These are phyloP conservation scores for Microtus richardsoni DNA, from an alignment of 2,113 vertebrate genomes.

Conservation along the genomic window DNA sequence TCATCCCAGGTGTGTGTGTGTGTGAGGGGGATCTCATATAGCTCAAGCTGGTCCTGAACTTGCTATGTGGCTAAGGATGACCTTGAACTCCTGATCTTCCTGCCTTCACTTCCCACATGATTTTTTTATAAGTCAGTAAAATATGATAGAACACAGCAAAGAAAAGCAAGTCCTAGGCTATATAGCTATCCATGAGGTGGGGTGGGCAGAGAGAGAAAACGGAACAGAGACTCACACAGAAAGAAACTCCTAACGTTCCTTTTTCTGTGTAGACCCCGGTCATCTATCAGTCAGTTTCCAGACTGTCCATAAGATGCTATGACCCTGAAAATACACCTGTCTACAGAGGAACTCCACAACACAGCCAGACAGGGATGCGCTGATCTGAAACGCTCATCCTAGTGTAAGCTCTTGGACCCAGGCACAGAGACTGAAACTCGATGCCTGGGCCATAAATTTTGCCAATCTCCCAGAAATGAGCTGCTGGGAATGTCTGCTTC, in stretches of 20 bases:
- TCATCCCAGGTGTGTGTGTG: background rate
- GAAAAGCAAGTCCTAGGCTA: background rate
- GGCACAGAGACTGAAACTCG: background rate
- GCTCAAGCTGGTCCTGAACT: background rate
- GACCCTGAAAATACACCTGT: background rate
- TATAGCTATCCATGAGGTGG: background rate
- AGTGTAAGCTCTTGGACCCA: background rate
- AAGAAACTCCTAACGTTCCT: background rate
- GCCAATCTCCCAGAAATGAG: conserved; percentile 26
- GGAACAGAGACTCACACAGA: background rate
- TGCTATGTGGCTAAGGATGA: background rate
- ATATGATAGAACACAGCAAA: background rate
- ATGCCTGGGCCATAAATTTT: conserved; percentile 7
- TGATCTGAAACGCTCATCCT: background rate
- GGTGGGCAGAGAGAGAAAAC: background rate
- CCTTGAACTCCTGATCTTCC: background rate
- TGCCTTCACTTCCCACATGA: background rate
- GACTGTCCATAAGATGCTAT: background rate
- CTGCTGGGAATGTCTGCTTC: conserved; percentile 15
- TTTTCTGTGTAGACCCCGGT: background rate
- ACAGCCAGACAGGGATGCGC: background rate
- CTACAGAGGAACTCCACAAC: conserved; percentile 8
- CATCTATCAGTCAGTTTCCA: background rate
- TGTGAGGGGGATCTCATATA: background rate
- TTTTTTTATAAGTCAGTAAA: background rate